Conservation (phyloP, 2,888 invertebrate species). For the Cheilosia impressa region DNA sequence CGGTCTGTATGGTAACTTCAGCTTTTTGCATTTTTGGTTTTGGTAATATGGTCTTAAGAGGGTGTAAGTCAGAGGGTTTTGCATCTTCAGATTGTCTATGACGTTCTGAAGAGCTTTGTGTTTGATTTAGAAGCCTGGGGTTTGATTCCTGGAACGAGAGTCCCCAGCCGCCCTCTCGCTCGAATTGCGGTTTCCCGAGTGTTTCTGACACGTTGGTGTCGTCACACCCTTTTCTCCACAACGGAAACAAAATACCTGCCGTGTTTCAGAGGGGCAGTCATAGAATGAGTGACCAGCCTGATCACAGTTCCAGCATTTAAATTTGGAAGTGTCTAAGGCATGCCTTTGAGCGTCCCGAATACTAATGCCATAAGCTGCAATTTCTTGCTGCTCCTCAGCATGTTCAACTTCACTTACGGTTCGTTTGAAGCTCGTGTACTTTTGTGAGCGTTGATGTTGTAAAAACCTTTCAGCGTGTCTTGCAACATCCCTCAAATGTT, state of each 20-base stretch:
- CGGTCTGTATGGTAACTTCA: neutral
- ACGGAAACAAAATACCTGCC: neutral
- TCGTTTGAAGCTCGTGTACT: neutral
- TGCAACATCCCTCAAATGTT: conserved; percentile 8
- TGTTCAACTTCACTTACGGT: neutral
- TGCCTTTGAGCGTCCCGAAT: neutral
- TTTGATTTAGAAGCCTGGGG: neutral
- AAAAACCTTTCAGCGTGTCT: neutral
- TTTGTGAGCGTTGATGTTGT: neutral
- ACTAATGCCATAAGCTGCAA: neutral
- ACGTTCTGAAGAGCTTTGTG: neutral
- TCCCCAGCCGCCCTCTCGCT: neutral
- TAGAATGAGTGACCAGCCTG: neutral
- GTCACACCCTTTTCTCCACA: neutral
- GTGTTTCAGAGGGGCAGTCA: neutral
- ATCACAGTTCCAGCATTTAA: neutral
- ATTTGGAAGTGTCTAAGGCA: neutral
- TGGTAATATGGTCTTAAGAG: neutral
- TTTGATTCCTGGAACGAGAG: neutral
- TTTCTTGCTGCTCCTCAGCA: neutral
- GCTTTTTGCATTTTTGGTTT: neutral
- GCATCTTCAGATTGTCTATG: neutral
- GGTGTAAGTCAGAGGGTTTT: neutral
- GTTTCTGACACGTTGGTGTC: neutral
- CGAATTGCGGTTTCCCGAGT: neutral